Base-by-base conservation (phyloP, 2,888 invertebrate species). In the Eulithis testata region DNA sequence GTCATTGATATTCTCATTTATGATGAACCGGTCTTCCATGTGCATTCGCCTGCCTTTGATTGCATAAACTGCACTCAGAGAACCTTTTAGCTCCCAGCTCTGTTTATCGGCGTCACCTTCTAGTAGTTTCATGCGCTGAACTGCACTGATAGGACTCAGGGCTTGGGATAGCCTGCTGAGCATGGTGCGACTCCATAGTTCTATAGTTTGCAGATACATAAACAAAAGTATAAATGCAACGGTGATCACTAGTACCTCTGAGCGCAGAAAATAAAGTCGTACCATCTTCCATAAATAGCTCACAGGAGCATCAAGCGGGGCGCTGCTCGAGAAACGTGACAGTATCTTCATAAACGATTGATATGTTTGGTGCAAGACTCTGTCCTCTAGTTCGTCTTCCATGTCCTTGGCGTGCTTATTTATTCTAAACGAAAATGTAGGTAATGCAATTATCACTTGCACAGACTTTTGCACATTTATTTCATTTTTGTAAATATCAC, bases 11-110 rank as follows among this genome's bases (percentile, higher is more conserved):
- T 98, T 96, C 86, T 97, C 96, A 73, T 97, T 96, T 60, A 98
- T 95, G 63, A 97, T 97, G 87, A 97, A 98, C 81, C 98, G 94
- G 88, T 99, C 98, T 93, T 99, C 99, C 98, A 99, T 99, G 73
- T 96, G 96, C 70, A 96, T 95, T 80, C 98, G 93, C 71, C 98
- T 94, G 2, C 99, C 99, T 89, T 98, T 97, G 69, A 99, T 95
- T 37, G 98, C 98, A 89, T 97, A 98, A 51, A 96, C 98, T 37
- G 97, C 97, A 75, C 97, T 96, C 69, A 96, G 94, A 6, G 95
- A 94, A 56, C 96, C 95, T 80, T 95, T 95, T 68, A 96, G 90
- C 80, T 98, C 96, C 98, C 98, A 98, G 77, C 93, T 93, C 74
- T 93, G 93, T 77, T 91, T 93, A 76, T 94, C 94, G 31, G 93